Percentiles rank a stretch among this genome's conserved stretches.
phyloP scores from a whole-genome alignment of 2,888 invertebrate species.

The Eilema depressum region DNA sequence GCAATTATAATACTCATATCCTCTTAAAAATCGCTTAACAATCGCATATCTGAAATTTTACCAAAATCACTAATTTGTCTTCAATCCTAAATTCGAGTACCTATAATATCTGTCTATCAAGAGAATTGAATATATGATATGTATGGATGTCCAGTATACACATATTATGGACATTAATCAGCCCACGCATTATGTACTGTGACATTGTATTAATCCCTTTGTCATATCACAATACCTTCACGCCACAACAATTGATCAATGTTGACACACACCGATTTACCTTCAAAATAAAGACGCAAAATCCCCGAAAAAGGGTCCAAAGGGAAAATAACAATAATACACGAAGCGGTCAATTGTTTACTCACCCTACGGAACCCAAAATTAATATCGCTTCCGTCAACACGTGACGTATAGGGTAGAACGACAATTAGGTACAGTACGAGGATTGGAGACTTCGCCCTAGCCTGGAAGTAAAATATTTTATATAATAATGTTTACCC shows the following conservation, averaged over 20 bases:
- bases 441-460: constrained; percentile 43
- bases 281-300: constrained; percentile 53
- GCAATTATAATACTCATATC: no score
- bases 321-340: constrained; percentile 62
- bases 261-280: constrained; percentile 50
- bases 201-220: constrained; percentile 42
- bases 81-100: no score
- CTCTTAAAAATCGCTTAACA: no score
- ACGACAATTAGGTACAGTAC: constrained; percentile 52
- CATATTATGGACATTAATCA: constrained; percentile 25
- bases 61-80: no score
- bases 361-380: constrained; percentile 72
- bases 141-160: background rate
- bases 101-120: background rate
- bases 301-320: constrained; percentile 44
- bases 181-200: constrained; percentile 27
- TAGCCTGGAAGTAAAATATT: constrained; percentile 49
- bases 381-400: constrained; percentile 81
- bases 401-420: constrained; percentile 71
- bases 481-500: constrained; percentile 48
- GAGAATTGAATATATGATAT: background rate
- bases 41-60: no score
- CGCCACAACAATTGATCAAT: constrained; percentile 46
- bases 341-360: constrained; percentile 69
- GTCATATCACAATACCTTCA: constrained; percentile 42